Evolutionary conservation across 2,888 invertebrate genomes (phyloP).

Genomic region (Colostygia pectinataria): DNA sequence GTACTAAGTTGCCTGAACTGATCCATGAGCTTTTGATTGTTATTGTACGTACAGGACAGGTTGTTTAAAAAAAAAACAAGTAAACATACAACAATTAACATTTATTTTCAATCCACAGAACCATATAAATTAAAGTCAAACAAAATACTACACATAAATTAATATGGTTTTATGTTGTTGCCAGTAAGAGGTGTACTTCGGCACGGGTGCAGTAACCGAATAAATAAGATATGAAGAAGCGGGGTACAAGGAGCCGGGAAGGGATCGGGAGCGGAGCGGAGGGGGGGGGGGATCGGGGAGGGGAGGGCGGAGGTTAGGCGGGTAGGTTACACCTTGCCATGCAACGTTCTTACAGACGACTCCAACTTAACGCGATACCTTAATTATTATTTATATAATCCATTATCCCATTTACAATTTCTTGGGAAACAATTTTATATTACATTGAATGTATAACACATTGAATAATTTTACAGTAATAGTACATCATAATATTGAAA

Average conservation of each 20-base stretch:
- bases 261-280: slow-evolving; percentile 14
- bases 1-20: too few species aligned
- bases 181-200: slow-evolving; percentile 33
- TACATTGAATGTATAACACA: slow-evolving; percentile 32
- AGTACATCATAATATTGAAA: slow-evolving; percentile 23
- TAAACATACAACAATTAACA: slow-evolving; percentile 78
- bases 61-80: slow-evolving; percentile 52
- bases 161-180: slow-evolving; percentile 74
- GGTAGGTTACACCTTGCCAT: slow-evolving; percentile 35
- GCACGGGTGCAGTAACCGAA: too few species aligned
- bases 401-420: slow-evolving; percentile 56
- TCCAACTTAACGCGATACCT: slow-evolving; percentile 59
- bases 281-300: slow-evolving; percentile 16
- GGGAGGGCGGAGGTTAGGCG: slow-evolving; percentile 22
- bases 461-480: slow-evolving; percentile 10
- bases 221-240: too few species aligned
- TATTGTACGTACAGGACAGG: too few species aligned
- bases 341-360: slow-evolving; percentile 55
- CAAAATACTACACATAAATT: slow-evolving; percentile 73
- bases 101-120: slow-evolving; percentile 82
- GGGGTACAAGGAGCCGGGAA: too few species aligned
- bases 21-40: too few species aligned
- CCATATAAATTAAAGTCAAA: slow-evolving; percentile 78
- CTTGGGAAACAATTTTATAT: slow-evolving; percentile 50
- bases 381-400: slow-evolving; percentile 42